These are phyloP conservation scores for Drosophila arizonae DNA, from an alignment of 1,140 invertebrate genomes.

Conservation along the genomic window DNA sequence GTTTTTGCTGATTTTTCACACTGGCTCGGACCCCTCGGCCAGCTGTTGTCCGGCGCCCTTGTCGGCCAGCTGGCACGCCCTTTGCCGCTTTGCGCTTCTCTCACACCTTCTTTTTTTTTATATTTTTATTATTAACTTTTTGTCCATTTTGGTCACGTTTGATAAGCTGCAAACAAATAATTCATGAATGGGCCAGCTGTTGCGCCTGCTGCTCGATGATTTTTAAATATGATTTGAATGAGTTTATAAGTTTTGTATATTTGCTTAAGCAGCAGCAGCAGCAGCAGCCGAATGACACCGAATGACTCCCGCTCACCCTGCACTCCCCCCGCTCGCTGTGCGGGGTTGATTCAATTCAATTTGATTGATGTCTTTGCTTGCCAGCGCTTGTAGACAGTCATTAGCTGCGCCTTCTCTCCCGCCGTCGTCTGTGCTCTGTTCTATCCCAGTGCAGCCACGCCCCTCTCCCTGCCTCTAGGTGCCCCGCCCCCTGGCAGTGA, in stretches of 20 bases:
- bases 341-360: constrained; percentile 53
- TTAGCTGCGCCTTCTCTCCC: constrained; percentile 55
- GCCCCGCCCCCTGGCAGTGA: constrained; percentile 50
- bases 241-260: constrained; percentile 79
- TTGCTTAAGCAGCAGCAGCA: constrained; percentile 58
- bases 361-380: constrained; percentile 74
- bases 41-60: constrained; percentile 50
- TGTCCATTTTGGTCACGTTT: constrained; percentile 73
- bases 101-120: constrained; percentile 25
- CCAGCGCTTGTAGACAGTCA: constrained; percentile 69
- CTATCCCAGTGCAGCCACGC: constrained; percentile 25
- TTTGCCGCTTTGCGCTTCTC: constrained; percentile 12
- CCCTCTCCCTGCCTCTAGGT: constrained; percentile 30
- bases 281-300: constrained; percentile 4
- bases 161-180: constrained; percentile 76
- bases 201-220: constrained; percentile 60
- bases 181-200: constrained; percentile 77
- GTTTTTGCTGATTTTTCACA: constrained; percentile 72
- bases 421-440: constrained; percentile 42
- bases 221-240: constrained; percentile 80
- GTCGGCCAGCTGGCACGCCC: constrained; percentile 55
- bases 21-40: constrained; percentile 45
- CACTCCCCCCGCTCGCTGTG: not conserved
- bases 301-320: not conserved
- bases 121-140: constrained; percentile 70